Evolutionary conservation across 1,140 invertebrate genomes (phyloP), one percentile per base, ranked within the genome.

Genomic region (Berghia stephanieae): DNA sequence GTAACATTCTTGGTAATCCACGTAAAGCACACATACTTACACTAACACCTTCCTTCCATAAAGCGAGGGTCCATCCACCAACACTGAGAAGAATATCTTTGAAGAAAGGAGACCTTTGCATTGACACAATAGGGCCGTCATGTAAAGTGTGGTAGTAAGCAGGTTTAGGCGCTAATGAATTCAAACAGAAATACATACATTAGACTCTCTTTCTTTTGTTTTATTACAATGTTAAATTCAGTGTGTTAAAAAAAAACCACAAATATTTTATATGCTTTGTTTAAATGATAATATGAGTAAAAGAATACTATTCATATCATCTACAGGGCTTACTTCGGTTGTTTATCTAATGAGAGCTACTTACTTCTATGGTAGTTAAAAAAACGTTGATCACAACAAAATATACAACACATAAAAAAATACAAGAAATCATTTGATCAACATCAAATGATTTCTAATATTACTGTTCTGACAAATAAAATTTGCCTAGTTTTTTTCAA

Each of bases 91-190:
- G 60, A n/a, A 91, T 78, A 63, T 90, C 87, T 43, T 86, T 87
- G 77, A 90, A 88, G 83, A 91, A 91, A 24, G 90, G 90, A 40
- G 90, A 91, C 63, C 89, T 73, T 67, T 87, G 80, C 63, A 91
- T 81, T 6, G 86, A 82, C 8, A 81, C 79, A 0, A 91, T 80
- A 44, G 89, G 86, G 10, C 90, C 90, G 86, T 90, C 89, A 81
- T 91, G 87, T 10, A 86, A 63, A 8, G 81, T 57, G 75, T 86
- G 83, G 77, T 88, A 88, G 75, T 83, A 90, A 42, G 86, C 85
- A 13, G 90, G 89, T 80, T 90, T 90, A 42, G 88, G 86, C 31
- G 89, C 89, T 90, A 78, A 55, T 18, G 49, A 57, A 27, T 16
- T 49, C 5, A n/a, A n/a, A 24, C 34, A 34, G 8, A 46, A 68